A percentile compares a stretch with the other conserved stretches of the same genome.
phyloP scores from a whole-genome alignment of 2,113 vertebrate genomes.

The Cephalopholis sonnerati region DNA sequence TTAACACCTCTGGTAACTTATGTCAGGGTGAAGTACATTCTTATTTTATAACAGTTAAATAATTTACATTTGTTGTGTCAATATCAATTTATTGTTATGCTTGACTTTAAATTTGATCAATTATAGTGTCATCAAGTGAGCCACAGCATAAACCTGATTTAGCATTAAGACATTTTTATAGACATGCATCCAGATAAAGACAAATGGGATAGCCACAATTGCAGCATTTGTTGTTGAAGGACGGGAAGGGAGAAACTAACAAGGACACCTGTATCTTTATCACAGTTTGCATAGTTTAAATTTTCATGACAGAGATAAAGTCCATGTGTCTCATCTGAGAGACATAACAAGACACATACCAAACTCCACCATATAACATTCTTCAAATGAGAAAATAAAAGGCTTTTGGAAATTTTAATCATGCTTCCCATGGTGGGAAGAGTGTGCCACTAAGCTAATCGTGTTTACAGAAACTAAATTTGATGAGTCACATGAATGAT shows the following conservation, averaged over 20 bases:
- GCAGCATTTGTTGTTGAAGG: too few species aligned
- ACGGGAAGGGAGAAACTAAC: neutral
- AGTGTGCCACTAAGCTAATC: neutral
- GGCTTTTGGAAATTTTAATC: neutral
- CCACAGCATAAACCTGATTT: too few species aligned
- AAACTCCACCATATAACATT: neutral
- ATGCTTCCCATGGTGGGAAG: neutral
- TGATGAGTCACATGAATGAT: neutral
- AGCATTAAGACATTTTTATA: too few species aligned
- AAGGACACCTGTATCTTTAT: too few species aligned
- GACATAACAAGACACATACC: neutral
- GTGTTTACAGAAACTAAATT: neutral
- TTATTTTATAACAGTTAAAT: neutral
- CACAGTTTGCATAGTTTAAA: too few species aligned
- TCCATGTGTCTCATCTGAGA: neutral
- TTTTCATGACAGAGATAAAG: neutral
- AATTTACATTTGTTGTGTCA: neutral
- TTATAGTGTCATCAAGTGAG: neutral
- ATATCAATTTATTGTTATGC: neutral
- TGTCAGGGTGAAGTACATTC: neutral
- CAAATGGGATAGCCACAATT: neutral
- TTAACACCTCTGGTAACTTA: neutral
- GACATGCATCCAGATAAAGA: neutral
- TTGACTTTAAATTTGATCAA: too few species aligned
- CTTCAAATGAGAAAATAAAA: neutral